A percentile compares a stretch with the other conserved stretches of the same genome.
Evolutionary conservation across 2,888 invertebrate genomes (phyloP).

Genomic region (Taenaris catops): DNA sequence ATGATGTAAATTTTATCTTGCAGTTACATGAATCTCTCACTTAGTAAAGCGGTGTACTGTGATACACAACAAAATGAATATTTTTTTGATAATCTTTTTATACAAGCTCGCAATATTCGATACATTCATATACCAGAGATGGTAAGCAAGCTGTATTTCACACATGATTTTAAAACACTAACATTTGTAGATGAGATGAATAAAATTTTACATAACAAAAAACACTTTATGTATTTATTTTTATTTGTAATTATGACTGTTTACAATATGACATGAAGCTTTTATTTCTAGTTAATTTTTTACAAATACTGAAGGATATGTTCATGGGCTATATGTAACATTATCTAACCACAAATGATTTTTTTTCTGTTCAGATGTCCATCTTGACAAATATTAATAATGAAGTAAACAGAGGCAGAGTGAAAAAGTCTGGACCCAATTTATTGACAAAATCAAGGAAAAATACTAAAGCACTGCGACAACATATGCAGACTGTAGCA

Average conservation of each 20-base stretch:
- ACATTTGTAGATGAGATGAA: too few relatives aligned
- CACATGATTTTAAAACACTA: too few relatives aligned
- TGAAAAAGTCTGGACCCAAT: slow-evolving; percentile 31
- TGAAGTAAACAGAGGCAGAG: slow-evolving; percentile 47
- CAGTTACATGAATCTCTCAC: slow-evolving; percentile 84
- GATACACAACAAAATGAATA: slow-evolving; percentile 81
- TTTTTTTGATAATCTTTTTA: slow-evolving; percentile 81
- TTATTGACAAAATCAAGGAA: slow-evolving; percentile 63
- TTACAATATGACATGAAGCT: too few relatives aligned
- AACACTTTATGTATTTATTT: too few relatives aligned
- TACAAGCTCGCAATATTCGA: slow-evolving; percentile 83
- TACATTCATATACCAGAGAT: slow-evolving; percentile 83
- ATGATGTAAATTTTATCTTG: slow-evolving; percentile 29
- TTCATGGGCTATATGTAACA: too few relatives aligned
- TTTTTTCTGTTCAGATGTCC: slow-evolving; percentile 56
- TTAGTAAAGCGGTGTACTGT: slow-evolving; percentile 81
- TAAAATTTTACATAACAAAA: too few relatives aligned
- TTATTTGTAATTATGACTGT: too few relatives aligned
- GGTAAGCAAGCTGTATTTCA: slow-evolving; percentile 41
- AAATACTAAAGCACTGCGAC: slow-evolving; percentile 65
- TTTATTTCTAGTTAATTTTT: too few relatives aligned
- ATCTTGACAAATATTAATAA: slow-evolving; percentile 69
- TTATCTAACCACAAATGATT: background rate
- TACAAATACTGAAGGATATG: too few relatives aligned
- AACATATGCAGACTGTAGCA: slow-evolving; percentile 73